Base-by-base conservation (phyloP, 2,113 vertebrate species). In the Catharus fuscescens region DNA sequence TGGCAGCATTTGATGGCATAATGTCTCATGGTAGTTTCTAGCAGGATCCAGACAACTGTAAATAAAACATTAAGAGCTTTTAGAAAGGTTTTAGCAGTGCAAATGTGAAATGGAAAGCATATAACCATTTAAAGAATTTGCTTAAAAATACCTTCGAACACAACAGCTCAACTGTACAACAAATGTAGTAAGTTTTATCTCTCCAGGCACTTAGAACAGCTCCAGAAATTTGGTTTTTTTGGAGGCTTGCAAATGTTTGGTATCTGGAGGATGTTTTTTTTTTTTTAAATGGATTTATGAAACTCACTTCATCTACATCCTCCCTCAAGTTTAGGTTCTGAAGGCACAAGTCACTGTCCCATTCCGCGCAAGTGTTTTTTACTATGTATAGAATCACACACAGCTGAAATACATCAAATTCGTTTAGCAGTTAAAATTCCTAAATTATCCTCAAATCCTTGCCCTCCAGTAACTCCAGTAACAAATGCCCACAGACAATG, bases 21-120 rank as follows among this genome's bases (percentile, higher is more conserved):
- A 34, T 25, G 17, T 59, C 66, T 87, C 34, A 3, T 11, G 26
- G n/a, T 60, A 6, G 36, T 18, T 82, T 77, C 47, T 50, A 38
- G 31, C 36, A 60, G 60, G 48, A 86, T 74, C 53, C 80, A 88
- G 80, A 74, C 40, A 96, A 86, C 95, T 97, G 93, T 50, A 92
- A 96, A 86, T 26, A 78, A 81, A 60, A 87, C 18, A 42, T 80
- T n/a, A 40, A 73, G 20, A 74, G 31, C 29, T 91, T 85, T 95
- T 53, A 53, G 25, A 70, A 18, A 74, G 36, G 24, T 91, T 85
- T 95, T 53, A 48, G 28, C 38, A 64, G 19, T 45, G 21, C 21
- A 78, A 74, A 56, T 12, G 4, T 50, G 16, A n/a, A 53, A 88
- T 2, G 14, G 1, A 31, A 59, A 34, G 26, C 67, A 57, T 29